Evolutionary conservation across 1,140 invertebrate genomes (phyloP), one percentile per base, ranked within the genome.

Genomic region (Probaryconus sp.): DNA sequence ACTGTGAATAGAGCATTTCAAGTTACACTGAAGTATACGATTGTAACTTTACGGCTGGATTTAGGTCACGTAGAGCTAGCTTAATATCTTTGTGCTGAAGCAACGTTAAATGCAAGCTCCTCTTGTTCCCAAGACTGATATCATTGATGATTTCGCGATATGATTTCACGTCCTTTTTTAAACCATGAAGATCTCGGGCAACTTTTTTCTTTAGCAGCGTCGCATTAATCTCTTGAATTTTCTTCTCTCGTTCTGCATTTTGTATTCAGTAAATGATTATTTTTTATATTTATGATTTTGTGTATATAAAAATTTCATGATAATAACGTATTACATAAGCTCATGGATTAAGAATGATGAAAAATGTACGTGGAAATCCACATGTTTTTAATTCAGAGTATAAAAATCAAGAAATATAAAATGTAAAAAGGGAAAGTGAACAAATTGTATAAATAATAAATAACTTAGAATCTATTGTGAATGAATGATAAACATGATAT

Each of bases 81-180:
- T 90, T 88, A 65, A 92, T 82, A 51, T 89, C 83, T 68, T 81
- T 87, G 51, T 91, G 88, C 40, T 88, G 87, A 28, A 87, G 84
- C 5, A 92, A 83, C 5, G 88, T 81, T 72, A 88, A 88, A 7
- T 88, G 81, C 11, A 91, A 67, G 63, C 86, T 86, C 75, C 89
- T 89, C 77, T 89, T 90, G 76, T 91, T 89, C 2, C 91, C 91
- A 56, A 85, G 81, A 1, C 88, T 83, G 2, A 88, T 85, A 26
- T 91, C 89, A 18, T 88, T 89, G 2, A 91, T 79, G 48, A 91
- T 88, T 55, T 87, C 81, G 4, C 89, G 87, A 77, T 89, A 89
- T 9, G 85, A 80, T 7, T 84, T 81, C n/a, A 92, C 89, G 17
- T 91, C 88, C 28, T 83, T 87, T 21, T 87, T 88, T 11, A 92